Evolutionary conservation across 2,888 invertebrate genomes (phyloP).

Genomic region (Lasioglossum villosulum): DNA sequence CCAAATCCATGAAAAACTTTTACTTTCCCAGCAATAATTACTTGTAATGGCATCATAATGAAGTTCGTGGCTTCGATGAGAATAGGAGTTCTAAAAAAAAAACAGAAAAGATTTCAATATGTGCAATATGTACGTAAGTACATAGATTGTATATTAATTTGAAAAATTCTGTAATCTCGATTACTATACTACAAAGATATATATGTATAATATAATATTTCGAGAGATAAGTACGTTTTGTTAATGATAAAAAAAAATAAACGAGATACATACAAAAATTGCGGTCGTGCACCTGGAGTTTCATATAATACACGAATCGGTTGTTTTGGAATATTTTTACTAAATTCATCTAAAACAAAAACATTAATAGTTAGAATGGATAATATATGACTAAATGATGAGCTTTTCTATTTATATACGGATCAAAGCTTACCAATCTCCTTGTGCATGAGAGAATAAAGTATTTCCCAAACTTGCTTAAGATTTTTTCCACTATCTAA

Average conservation of each 20-base stretch:
- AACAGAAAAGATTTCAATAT: background rate
- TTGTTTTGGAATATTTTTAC: constrained; percentile 93
- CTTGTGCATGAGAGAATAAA: constrained; percentile 93
- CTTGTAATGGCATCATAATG: constrained; percentile 88
- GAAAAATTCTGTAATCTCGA: background rate
- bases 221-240: background rate
- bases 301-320: constrained; percentile 95
- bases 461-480: constrained; percentile 91
- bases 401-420: background rate
- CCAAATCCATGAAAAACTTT: constrained; percentile 90
- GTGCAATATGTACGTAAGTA: background rate
- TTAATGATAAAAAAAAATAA: background rate
- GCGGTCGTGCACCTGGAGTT: constrained; percentile 90
- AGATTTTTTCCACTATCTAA: constrained; percentile 92
- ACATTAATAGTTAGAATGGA: background rate
- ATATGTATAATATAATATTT: background rate
- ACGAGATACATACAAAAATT: constrained; percentile 88
- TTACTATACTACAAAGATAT: background rate
- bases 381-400: background rate
- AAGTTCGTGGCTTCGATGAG: constrained; percentile 68
- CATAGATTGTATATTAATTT: background rate
- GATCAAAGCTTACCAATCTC: constrained; percentile 88
- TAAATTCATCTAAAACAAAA: constrained; percentile 88
- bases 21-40: constrained; percentile 87
- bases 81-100: constrained; percentile 73